phyloP scores from a whole-genome alignment of 2,888 invertebrate species.

The Heteromyza rotundicornis region DNA sequence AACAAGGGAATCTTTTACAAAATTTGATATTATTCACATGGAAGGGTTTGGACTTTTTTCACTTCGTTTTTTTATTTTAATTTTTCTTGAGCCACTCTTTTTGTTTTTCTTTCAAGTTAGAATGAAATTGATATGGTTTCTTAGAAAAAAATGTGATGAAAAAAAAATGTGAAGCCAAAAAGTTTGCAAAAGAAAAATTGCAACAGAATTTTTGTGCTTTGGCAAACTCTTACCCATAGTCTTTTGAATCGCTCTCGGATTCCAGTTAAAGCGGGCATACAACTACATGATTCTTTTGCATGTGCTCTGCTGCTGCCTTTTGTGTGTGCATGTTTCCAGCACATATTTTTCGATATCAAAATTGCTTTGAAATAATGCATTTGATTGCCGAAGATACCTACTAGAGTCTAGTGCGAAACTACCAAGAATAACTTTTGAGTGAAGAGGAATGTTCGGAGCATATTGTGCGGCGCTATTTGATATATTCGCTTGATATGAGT shows the following conservation, averaged over 20 bases:
- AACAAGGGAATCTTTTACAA: conserved; percentile 9
- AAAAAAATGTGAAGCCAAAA: conserved; percentile 1
- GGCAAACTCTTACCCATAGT: no score
- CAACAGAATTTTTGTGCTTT: conserved; percentile 16
- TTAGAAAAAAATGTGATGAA: conserved; percentile 1
- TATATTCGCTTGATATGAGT: no score
- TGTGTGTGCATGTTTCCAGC: conserved; percentile 19
- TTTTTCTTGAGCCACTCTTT: not conserved
- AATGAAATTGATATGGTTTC: conserved; percentile 21
- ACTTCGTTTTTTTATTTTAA: not conserved
- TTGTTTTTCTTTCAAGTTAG: no score
- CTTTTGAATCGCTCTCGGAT: not conserved
- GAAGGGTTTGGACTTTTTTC: conserved; percentile 2
- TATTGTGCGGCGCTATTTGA: no score
- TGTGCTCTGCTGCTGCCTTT: not conserved
- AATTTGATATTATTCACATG: conserved; percentile 29
- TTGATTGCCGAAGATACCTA: conserved; percentile 14
- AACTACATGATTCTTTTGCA: not conserved
- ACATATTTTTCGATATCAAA: conserved; percentile 26
- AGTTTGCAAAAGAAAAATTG: conserved; percentile 11
- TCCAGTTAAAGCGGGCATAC: not conserved
- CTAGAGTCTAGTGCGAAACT: not conserved
- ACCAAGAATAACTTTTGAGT: not conserved
- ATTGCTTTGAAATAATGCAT: conserved; percentile 28
- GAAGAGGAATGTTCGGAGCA: no score